These are phyloP conservation scores for Erinaceus europaeus DNA, from an alignment of 2,113 vertebrate genomes.

Conservation along the genomic window DNA sequence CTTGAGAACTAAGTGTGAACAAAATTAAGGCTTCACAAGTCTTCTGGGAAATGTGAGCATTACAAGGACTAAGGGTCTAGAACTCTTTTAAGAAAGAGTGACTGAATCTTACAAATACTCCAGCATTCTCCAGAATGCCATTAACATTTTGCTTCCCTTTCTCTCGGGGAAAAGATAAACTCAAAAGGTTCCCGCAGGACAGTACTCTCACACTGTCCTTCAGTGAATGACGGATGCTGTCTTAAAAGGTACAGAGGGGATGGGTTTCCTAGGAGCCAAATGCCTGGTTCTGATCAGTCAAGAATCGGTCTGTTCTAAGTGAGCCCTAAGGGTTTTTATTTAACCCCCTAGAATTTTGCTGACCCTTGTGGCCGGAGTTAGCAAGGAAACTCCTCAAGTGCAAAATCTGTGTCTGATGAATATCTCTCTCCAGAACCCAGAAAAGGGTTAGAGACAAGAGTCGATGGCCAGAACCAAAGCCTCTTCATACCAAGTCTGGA, in stretches of 20 bases:
- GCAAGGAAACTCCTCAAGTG: background rate
- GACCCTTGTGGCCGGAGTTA: background rate
- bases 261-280: background rate
- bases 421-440: background rate
- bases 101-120: background rate
- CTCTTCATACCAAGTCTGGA: background rate
- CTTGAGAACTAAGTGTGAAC: background rate
- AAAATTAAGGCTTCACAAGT: background rate
- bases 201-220: background rate
- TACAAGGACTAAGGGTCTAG: background rate
- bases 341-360: background rate
- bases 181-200: no score
- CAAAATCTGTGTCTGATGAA: background rate
- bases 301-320: background rate
- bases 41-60: background rate
- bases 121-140: background rate
- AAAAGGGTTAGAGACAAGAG: rapidly evolving
- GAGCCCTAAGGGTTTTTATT: background rate
- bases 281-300: no score
- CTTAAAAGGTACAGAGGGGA: background rate
- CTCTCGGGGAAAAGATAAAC: background rate
- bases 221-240: background rate
- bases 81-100: background rate
- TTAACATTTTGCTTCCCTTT: background rate
- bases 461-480: background rate